Conservation (phyloP, 2,113 vertebrate species). For the Embiotoca jacksoni region DNA sequence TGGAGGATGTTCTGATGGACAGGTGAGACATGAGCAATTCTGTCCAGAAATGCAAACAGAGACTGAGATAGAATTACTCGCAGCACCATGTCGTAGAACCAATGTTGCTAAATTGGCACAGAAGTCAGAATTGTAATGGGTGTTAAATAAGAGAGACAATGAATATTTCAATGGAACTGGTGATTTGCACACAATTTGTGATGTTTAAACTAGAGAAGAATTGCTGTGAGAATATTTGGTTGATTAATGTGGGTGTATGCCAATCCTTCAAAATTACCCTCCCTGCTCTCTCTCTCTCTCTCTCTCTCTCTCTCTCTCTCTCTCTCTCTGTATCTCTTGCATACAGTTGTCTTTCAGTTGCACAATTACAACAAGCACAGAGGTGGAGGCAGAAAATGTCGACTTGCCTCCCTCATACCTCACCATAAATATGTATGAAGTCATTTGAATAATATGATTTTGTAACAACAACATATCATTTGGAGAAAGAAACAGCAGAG, state of each 20-base stretch:
- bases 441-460: constrained; percentile 65
- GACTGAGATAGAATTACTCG: no score
- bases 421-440: constrained; percentile 59
- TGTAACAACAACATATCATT: constrained; percentile 40
- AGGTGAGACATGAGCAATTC: no score
- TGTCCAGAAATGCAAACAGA: no score
- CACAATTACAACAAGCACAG: constrained; percentile 33
- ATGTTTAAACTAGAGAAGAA: no score
- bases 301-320: background rate
- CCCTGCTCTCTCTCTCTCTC: background rate
- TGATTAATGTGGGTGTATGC: background rate
- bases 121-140: background rate
- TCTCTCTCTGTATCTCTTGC: background rate
- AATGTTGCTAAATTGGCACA: background rate
- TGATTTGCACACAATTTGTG: no score
- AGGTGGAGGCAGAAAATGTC: constrained; percentile 16
- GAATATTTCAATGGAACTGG: no score
- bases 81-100: background rate
- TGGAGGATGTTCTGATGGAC: background rate
- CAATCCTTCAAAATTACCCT: background rate
- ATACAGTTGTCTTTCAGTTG: constrained; percentile 9
- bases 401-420: constrained; percentile 12
- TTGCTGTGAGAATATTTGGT: background rate
- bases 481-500: constrained; percentile 17
- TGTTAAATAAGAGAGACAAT: background rate